Conservation (phyloP, 2,113 vertebrate species). For the Taurulus bubalis region DNA sequence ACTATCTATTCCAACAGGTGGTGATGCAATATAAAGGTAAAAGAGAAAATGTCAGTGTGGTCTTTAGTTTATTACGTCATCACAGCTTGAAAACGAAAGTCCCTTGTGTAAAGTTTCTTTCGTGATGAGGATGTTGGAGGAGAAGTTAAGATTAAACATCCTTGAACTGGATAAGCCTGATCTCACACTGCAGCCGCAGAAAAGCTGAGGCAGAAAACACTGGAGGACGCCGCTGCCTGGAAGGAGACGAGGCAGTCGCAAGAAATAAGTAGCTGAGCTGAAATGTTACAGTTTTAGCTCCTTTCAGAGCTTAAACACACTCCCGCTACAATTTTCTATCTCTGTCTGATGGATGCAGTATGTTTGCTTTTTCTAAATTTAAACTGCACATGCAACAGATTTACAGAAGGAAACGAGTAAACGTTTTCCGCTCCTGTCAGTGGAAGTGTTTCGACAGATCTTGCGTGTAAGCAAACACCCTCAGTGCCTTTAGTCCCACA, state of each 20-base stretch:
- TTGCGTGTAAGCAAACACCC: neutral
- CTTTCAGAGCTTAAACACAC: constrained; percentile 10
- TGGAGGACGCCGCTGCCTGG: constrained; percentile 30
- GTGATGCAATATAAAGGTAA: neutral
- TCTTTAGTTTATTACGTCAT: neutral
- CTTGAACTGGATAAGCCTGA: constrained; percentile 45
- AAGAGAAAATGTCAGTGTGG: neutral
- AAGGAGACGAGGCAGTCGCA: constrained; percentile 43
- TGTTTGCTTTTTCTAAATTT: constrained; percentile 22
- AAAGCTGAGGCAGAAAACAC: constrained; percentile 38
- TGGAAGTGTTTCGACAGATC: neutral
- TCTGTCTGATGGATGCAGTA: constrained; percentile 23
- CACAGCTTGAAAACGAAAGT: constrained; percentile 31
- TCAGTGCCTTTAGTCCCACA: neutral
- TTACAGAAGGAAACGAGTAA: neutral
- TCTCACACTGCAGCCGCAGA: constrained; percentile 18
- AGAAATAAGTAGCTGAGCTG: constrained; percentile 23
- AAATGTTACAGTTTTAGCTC: constrained; percentile 18
- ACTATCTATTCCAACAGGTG: constrained; percentile 4
- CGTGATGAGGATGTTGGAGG: constrained; percentile 7
- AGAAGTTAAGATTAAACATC: constrained; percentile 39
- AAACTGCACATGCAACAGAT: neutral
- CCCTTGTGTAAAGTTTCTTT: neutral
- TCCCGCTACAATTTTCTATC: neutral
- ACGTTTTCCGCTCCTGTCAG: neutral